These are phyloP conservation scores for Pogonocichla stellata DNA, from an alignment of 2,113 vertebrate genomes.

Conservation along the genomic window DNA sequence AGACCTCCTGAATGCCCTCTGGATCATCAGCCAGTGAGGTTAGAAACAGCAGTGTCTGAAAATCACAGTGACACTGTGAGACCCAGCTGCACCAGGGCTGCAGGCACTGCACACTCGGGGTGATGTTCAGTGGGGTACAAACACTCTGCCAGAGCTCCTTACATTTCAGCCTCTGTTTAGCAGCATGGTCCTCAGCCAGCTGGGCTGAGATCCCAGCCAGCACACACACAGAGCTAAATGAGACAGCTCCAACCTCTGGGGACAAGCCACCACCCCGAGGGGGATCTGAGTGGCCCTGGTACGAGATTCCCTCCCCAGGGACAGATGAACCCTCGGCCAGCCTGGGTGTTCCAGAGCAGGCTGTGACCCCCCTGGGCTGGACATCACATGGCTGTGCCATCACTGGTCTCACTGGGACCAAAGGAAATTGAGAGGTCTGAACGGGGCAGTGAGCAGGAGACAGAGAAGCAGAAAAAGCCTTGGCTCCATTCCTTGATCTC, in stretches of 20 bases:
- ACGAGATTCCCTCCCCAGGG: not conserved
- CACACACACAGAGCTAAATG: not conserved
- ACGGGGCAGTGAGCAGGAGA: not conserved
- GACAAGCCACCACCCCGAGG: not conserved
- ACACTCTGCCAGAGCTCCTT: not conserved
- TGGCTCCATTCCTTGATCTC: constrained; percentile 20
- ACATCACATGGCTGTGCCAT: not conserved
- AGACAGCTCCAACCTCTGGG: not conserved
- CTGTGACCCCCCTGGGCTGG: not conserved
- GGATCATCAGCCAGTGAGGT: not conserved
- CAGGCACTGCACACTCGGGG: not conserved
- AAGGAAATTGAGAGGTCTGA: constrained; percentile 29
- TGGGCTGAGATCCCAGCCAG: not conserved
- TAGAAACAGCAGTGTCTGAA: not conserved
- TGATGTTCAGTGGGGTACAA: not conserved
- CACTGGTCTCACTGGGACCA: not conserved
- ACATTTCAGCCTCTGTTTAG: not conserved
- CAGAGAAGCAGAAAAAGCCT: not conserved
- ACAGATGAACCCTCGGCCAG: not conserved
- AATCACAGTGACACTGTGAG: not conserved
- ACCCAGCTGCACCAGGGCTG: not conserved
- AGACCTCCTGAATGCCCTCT: not conserved
- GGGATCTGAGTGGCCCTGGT: not conserved
- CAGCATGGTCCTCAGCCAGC: not conserved
- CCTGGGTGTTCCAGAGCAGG: not conserved